A percentile compares a stretch with the other conserved stretches of the same genome.
Evolutionary conservation across 2,113 vertebrate genomes (phyloP).

Genomic region (Leucopsar rothschildi): DNA sequence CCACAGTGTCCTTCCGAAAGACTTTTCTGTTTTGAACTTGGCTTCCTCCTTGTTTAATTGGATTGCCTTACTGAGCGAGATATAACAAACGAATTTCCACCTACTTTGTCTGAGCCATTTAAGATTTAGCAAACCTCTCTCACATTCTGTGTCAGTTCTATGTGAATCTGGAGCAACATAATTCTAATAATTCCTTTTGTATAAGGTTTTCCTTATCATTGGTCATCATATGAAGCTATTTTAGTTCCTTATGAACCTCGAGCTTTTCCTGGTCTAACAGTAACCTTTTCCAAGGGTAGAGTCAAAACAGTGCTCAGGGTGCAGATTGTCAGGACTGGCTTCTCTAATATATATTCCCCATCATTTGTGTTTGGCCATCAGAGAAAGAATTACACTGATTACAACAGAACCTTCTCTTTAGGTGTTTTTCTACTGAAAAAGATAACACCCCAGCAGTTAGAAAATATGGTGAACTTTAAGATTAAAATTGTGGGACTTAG

Average conservation of each 20-base stretch:
- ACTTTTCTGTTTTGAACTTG: background rate
- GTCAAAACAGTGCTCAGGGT: background rate
- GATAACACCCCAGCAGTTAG: background rate
- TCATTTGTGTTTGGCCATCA: background rate
- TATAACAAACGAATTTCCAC: background rate
- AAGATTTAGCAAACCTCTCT: background rate
- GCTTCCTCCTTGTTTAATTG: background rate
- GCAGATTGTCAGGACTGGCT: background rate
- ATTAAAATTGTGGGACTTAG: background rate
- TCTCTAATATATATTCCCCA: background rate
- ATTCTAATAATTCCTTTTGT: background rate
- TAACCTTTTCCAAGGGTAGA: background rate
- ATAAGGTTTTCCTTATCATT: background rate
- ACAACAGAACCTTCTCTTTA: background rate
- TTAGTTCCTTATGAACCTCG: background rate
- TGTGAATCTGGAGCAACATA: background rate
- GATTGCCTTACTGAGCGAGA: background rate
- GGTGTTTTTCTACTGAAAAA: background rate
- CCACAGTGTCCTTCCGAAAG: background rate
- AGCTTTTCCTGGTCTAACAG: background rate
- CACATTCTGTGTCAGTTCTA: background rate
- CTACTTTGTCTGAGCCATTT: fast-evolving
- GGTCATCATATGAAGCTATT: background rate
- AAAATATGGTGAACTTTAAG: background rate
- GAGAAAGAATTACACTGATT: background rate